phyloP scores from a whole-genome alignment of 1,140 invertebrate genomes.

The Diorhabda carinulata region DNA sequence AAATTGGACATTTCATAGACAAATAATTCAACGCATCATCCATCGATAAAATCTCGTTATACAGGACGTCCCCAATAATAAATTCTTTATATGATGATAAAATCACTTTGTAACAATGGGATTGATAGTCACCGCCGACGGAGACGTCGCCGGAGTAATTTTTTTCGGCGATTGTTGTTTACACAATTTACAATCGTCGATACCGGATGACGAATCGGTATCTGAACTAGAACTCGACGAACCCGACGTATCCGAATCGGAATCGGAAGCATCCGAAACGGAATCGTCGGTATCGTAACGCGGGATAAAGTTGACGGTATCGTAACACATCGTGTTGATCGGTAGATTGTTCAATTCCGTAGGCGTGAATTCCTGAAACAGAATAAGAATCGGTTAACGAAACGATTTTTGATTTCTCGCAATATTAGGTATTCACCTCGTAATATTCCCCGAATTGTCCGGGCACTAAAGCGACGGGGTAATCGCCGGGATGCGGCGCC shows the following conservation, averaged over 20 bases:
- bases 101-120: no score
- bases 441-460: conserved; percentile 91
- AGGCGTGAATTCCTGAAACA: conserved; percentile 56
- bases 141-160: not conserved
- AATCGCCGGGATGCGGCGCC: conserved; percentile 61
- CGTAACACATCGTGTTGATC: conserved; percentile 83
- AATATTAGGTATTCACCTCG: conserved; percentile 52
- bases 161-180: conserved; percentile 11
- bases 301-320: conserved; percentile 52
- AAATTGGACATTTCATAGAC: no score
- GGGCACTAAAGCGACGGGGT: conserved; percentile 87
- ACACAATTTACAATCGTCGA: conserved; percentile 20
- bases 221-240: conserved; percentile 32
- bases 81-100: no score
- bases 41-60: no score
- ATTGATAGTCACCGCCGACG: no score
- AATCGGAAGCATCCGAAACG: conserved; percentile 55
- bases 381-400: conserved; percentile 13
- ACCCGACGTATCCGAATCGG: conserved; percentile 50
- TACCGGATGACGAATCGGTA: conserved; percentile 13
- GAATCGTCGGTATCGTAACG: conserved; percentile 50
- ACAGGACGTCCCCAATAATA: no score
- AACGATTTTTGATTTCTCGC: conserved; percentile 11
- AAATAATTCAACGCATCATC: no score
- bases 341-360: conserved; percentile 77